Conservation (phyloP, 2,888 invertebrate species). For the Auanema freiburgensis region DNA sequence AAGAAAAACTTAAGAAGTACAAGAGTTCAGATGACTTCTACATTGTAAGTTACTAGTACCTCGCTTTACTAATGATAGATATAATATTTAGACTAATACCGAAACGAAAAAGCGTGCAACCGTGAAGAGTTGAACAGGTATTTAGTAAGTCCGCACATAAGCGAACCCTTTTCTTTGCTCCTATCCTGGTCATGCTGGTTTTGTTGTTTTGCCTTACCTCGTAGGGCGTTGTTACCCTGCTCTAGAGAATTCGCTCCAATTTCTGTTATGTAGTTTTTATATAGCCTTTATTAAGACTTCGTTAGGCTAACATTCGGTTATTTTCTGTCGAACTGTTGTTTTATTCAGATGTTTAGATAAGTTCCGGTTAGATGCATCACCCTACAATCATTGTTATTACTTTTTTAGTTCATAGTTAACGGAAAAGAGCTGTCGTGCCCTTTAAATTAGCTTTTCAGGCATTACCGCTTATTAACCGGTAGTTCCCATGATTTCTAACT, state of each 20-base stretch:
- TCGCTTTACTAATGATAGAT: not conserved
- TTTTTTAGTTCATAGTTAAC: not conserved
- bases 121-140: too few relatives aligned
- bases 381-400: not conserved
- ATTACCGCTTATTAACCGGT: too few relatives aligned
- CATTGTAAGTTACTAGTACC: conserved; percentile 18
- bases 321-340: not conserved
- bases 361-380: conserved; percentile 3
- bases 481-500: not conserved
- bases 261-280: conserved; percentile 6
- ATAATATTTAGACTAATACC: too few relatives aligned
- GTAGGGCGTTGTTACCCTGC: conserved; percentile 4
- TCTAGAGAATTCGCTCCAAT: not conserved
- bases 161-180: too few relatives aligned
- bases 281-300: not conserved
- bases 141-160: too few relatives aligned
- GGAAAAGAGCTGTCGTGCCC: too few relatives aligned
- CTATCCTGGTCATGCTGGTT: not conserved
- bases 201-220: conserved; percentile 5
- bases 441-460: too few relatives aligned
- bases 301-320: not conserved
- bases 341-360: conserved; percentile 7
- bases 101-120: too few relatives aligned
- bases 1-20: conserved; percentile 66
- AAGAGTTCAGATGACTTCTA: conserved; percentile 67